Conservation (phyloP, 2,113 vertebrate genomes). For the Gulo gulo region DNA sequence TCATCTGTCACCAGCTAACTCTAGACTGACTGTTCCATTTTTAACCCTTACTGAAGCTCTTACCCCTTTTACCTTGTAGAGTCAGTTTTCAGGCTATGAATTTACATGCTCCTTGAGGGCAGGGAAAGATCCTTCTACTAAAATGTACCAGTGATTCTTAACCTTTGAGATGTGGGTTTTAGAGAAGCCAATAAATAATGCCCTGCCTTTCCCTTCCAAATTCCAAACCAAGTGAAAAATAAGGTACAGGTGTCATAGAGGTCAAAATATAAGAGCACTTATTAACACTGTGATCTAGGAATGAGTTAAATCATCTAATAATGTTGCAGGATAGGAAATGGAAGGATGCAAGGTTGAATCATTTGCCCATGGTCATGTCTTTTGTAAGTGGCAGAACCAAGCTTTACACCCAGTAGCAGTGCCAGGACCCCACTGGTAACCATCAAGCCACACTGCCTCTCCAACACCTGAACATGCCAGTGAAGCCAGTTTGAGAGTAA, state of each 20-base stretch:
- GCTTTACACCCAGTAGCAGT: not conserved
- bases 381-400: not conserved
- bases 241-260: not conserved
- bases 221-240: not conserved
- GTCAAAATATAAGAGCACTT: not conserved
- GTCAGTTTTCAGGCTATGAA: not conserved
- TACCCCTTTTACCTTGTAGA: not conserved
- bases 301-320: not conserved
- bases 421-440: not conserved
- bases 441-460: not conserved
- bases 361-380: not conserved
- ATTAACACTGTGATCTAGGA: not conserved
- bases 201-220: not conserved
- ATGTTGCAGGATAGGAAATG: not conserved
- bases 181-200: not conserved
- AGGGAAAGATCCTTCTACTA: not conserved
- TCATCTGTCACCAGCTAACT: not conserved
- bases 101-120: not conserved
- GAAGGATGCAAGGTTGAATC: not conserved
- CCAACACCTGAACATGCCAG: not conserved
- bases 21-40: not conserved
- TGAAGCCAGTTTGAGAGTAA: not conserved
- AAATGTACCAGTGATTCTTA: not conserved
- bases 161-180: not conserved
- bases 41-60: not conserved